Evolutionary conservation across 2,797 vertebrate species (phyloP).

Genomic region (Neostethus bicornis): DNA sequence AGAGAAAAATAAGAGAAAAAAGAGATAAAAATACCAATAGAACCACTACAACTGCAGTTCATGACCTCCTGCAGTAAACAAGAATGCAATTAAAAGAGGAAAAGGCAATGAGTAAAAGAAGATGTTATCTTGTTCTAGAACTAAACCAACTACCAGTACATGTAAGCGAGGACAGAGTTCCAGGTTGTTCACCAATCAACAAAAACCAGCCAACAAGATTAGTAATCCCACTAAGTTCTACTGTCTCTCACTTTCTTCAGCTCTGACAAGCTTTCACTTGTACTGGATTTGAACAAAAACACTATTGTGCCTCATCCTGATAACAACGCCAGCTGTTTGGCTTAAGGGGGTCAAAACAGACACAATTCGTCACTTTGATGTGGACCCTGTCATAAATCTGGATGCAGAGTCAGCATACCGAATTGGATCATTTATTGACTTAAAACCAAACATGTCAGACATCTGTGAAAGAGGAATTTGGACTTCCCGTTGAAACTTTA

Average conservation of each 20-base stretch:
- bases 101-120: constrained; percentile 18
- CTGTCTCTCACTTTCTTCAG: constrained; percentile 49
- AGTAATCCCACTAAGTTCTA: constrained; percentile 50
- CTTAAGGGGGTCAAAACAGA: constrained; percentile 62
- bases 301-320: constrained; percentile 71
- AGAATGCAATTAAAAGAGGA: neutral
- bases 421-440: constrained; percentile 32
- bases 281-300: constrained; percentile 73
- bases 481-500: constrained; percentile 22
- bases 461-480: constrained; percentile 12
- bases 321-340: constrained; percentile 77
- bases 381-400: constrained; percentile 69
- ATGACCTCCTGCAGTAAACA: neutral
- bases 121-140: too few relatives aligned
- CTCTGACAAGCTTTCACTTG: constrained; percentile 72
- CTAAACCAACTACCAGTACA: too few relatives aligned
- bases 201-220: too few relatives aligned
- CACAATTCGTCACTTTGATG: constrained; percentile 75
- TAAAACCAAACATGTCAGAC: constrained; percentile 23
- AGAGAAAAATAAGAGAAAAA: neutral
- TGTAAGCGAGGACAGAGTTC: too few relatives aligned
- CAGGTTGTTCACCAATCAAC: constrained; percentile 34
- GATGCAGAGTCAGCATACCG: constrained; percentile 61
- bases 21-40: neutral
- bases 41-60: neutral